These are phyloP conservation scores for Protaetia brevitarsis DNA, from an alignment of 1,140 invertebrate species.

Conservation along the genomic window DNA sequence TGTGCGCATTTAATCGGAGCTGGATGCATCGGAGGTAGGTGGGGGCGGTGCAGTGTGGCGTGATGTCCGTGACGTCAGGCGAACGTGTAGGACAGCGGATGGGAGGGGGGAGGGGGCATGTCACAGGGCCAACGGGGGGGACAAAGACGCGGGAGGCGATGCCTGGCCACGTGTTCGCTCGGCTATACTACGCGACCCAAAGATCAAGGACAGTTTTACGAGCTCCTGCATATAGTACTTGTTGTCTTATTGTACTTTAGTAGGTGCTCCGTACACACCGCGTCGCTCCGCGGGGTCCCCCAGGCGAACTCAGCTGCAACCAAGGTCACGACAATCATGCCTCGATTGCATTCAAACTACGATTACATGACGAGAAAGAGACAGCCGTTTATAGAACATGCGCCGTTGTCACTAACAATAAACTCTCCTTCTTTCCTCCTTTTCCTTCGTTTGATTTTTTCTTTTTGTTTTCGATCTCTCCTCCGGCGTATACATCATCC, in stretches of 20 bases:
- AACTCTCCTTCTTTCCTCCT: neutral
- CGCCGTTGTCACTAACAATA: constrained; percentile 19
- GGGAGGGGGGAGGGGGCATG: constrained; percentile 42
- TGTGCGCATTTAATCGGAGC: constrained; percentile 43
- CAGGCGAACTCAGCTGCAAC: constrained; percentile 33
- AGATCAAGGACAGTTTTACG: constrained; percentile 52
- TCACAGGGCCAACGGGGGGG: constrained; percentile 32
- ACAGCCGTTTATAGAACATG: constrained; percentile 19
- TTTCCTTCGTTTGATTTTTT: neutral
- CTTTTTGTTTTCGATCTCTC: neutral
- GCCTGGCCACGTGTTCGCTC: constrained; percentile 46
- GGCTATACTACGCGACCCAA: constrained; percentile 49
- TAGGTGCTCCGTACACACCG: constrained; percentile 29
- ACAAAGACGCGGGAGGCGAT: constrained; percentile 30
- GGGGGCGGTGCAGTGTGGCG: constrained; percentile 30
- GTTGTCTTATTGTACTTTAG: constrained; percentile 41
- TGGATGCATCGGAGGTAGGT: constrained; percentile 30
- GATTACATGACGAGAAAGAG: constrained; percentile 24
- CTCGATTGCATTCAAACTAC: constrained; percentile 32
- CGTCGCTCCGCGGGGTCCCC: constrained; percentile 28
- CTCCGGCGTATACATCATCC: neutral
- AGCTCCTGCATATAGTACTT: constrained; percentile 48
- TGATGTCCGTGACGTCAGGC: constrained; percentile 31
- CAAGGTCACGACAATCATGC: constrained; percentile 40
- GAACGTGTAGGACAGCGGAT: constrained; percentile 26